Evolutionary conservation across 2,797 vertebrate genomes (phyloP), one percentile per base, ranked within the genome.

Genomic region (Percopsis omiscomaycus): DNA sequence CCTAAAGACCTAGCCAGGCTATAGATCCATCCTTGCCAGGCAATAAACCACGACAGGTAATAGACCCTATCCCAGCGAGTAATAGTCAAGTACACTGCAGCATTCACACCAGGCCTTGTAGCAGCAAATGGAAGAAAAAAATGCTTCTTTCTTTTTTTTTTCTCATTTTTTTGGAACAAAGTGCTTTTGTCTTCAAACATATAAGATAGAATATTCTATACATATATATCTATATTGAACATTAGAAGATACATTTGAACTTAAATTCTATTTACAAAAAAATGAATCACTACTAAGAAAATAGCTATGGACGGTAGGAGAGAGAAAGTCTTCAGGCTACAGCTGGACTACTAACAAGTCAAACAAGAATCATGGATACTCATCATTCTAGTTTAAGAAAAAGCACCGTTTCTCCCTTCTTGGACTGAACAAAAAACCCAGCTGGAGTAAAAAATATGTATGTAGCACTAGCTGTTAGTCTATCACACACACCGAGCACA

Each of bases 41-140:
- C 32, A 61, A 48, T 42, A 64, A 9, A 28, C 49, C 51, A 51
- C 59, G 77, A 79, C 85, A 84, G 94, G 93, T 93, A 91, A 92
- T 92, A 92, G 73, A 77, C 78, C 71, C 44, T 56, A 74, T 82
- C 82, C 74, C 51, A 71, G 84, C 84, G 87, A 88, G 93, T 94
- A 93, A 92, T 94, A 92, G 85, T 95, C 95, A 96, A 95, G 95
- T 95, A 94, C 89, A 93, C 95, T 96, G 96, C 96, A 97, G 96
- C 96, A 95, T 95, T 98, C 96, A 95, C 93, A 96, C 94, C 90
- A 97, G 95, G 94, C 95, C 95, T 91, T 93, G 95, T 98, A 98
- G 97, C 97, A 98, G 96, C 97, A 98, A 96, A 96, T 96, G 95
- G 96, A 95, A 98, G 94, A 95, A 97, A 95, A 93, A 95, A 96